Conservation (phyloP, 2,113 vertebrate species). For the Datnioides undecimradiatus region DNA sequence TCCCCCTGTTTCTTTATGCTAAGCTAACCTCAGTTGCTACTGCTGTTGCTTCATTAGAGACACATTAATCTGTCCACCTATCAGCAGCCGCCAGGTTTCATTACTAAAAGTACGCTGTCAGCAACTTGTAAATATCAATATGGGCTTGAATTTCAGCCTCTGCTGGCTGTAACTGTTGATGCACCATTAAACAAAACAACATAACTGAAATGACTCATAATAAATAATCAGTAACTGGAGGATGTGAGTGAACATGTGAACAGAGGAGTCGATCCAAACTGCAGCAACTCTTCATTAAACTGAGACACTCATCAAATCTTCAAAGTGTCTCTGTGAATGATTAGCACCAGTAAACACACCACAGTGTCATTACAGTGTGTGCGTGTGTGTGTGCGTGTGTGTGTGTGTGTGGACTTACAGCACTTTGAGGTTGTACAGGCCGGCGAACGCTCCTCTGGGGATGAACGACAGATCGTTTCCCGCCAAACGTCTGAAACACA, state of each 20-base stretch:
- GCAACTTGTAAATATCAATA: too few species aligned
- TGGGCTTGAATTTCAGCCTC: too few species aligned
- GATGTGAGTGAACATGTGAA: conserved; percentile 2
- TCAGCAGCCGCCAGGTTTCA: too few species aligned
- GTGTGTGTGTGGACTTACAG: conserved; percentile 88
- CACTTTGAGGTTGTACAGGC: conserved; percentile 94
- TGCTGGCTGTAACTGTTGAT: too few species aligned
- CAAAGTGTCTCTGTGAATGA: conserved; percentile 52
- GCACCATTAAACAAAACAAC: background rate
- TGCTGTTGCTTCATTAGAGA: too few species aligned
- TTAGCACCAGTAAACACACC: conserved; percentile 54
- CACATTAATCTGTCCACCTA: too few species aligned
- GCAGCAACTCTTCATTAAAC: conserved; percentile 8
- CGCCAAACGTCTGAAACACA: conserved; percentile 89
- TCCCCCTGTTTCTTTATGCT: too few species aligned
- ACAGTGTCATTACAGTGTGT: conserved; percentile 16
- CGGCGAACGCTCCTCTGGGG: conserved; percentile 91
- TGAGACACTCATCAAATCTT: background rate
- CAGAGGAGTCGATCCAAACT: conserved; percentile 10
- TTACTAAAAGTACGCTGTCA: too few species aligned
- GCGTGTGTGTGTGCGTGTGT: conserved; percentile 29
- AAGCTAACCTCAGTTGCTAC: too few species aligned
- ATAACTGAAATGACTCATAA: background rate
- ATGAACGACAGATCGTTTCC: conserved; percentile 93
- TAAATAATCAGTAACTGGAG: too few species aligned